Evolutionary conservation across 2,113 vertebrate species (phyloP).

Genomic region (Xiphophorus couchianus): DNA sequence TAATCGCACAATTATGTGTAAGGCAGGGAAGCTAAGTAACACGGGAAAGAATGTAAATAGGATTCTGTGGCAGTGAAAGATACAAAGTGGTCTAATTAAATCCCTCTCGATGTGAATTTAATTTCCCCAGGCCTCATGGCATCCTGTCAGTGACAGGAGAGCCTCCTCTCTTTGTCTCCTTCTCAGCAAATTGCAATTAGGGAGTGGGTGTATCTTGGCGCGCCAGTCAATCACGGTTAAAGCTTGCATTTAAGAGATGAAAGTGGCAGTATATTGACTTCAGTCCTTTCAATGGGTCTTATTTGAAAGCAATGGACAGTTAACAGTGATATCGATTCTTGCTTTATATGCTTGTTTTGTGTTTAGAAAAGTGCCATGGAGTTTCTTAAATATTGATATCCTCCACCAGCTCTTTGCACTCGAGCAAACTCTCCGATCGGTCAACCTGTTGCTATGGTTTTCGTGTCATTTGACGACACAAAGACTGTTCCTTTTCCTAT

Average conservation of each 20-base stretch:
- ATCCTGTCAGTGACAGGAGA: conserved; percentile 62
- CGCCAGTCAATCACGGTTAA: conserved; percentile 60
- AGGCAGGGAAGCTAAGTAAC: conserved; percentile 53
- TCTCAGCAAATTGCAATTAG: conserved; percentile 69
- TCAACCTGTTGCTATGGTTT: conserved; percentile 42
- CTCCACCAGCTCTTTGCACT: conserved; percentile 13
- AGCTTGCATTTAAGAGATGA: conserved; percentile 48
- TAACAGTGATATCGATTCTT: conserved; percentile 63
- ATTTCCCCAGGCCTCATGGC: conserved; percentile 60
- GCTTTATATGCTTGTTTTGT: conserved; percentile 32
- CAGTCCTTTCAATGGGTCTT: conserved; percentile 23
- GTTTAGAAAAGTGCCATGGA: conserved; percentile 38
- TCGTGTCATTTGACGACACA: conserved; percentile 23
- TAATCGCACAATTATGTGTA: conserved; percentile 39
- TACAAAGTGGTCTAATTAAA: conserved; percentile 76
- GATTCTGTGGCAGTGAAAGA: conserved; percentile 60
- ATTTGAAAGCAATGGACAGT: conserved; percentile 50
- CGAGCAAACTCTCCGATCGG: conserved; percentile 23
- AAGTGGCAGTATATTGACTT: conserved; percentile 35
- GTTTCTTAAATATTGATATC: conserved; percentile 36
- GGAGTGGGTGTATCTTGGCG: conserved; percentile 36
- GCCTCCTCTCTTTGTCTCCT: conserved; percentile 56
- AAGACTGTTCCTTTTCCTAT: conserved; percentile 25
- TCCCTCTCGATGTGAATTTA: conserved; percentile 61
- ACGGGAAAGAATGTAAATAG: conserved; percentile 64